Evolutionary conservation across 2,888 invertebrate genomes (phyloP).

Genomic region (Himalopsyche tibetana): DNA sequence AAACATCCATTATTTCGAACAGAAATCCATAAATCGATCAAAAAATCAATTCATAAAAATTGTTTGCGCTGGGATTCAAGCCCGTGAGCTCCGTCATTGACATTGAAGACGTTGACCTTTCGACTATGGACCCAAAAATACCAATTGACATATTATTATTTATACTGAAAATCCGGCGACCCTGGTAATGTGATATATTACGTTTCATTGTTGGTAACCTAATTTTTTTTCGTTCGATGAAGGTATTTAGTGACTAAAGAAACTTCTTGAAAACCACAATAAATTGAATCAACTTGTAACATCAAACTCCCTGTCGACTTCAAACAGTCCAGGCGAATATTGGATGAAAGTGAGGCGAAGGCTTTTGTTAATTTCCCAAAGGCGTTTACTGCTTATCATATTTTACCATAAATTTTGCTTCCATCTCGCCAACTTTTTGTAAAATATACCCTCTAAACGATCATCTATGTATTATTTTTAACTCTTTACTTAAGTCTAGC

Average conservation of each 20-base stretch:
- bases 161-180: too few relatives aligned
- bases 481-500: not conserved
- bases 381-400: constrained; percentile 31
- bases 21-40: too few relatives aligned
- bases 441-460: not conserved
- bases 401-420: constrained; percentile 35
- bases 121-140: too few relatives aligned
- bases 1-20: too few relatives aligned
- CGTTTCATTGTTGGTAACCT: not conserved
- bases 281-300: constrained; percentile 24
- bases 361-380: constrained; percentile 35
- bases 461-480: not conserved
- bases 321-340: constrained; percentile 28
- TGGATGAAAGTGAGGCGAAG: constrained; percentile 13
- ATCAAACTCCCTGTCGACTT: constrained; percentile 3
- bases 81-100: too few relatives aligned
- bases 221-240: not conserved
- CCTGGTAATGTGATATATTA: too few relatives aligned
- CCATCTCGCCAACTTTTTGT: constrained; percentile 1
- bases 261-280: not conserved
- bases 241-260: constrained; percentile 13
- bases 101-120: too few relatives aligned
- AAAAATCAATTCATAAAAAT: too few relatives aligned
- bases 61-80: too few relatives aligned
- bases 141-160: too few relatives aligned